A percentile compares a stretch with the other conserved stretches of the same genome.
phyloP scores from a whole-genome alignment of 1,140 invertebrate species.

The Caerostris darwini region DNA sequence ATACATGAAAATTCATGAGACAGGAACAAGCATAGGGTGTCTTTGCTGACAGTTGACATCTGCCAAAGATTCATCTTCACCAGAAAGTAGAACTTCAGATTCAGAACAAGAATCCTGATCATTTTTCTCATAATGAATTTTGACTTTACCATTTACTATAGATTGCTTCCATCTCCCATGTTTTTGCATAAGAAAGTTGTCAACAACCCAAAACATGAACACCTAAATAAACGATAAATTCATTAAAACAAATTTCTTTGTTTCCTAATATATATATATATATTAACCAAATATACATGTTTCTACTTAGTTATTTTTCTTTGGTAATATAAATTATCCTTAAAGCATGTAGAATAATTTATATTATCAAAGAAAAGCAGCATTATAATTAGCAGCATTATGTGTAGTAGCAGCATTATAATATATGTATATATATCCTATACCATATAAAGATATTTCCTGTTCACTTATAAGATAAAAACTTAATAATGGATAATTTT shows the following conservation, averaged over 20 bases:
- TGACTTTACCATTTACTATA: slow-evolving; percentile 81
- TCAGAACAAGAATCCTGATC: slow-evolving; percentile 83
- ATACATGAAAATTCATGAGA: slow-evolving; percentile 53
- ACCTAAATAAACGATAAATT: slow-evolving; percentile 84
- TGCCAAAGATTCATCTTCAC: slow-evolving; percentile 82
- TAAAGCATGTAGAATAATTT: too few relatives aligned
- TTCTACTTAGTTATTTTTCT: too few relatives aligned
- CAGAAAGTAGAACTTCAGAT: slow-evolving; percentile 83
- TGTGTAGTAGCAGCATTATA: too few relatives aligned
- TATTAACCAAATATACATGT: too few relatives aligned
- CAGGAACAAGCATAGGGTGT: slow-evolving; percentile 72
- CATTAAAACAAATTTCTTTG: neutral
- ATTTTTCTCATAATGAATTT: slow-evolving; percentile 83
- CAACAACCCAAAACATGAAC: slow-evolving; percentile 92
- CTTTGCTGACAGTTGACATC: slow-evolving; percentile 73
- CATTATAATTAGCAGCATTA: too few relatives aligned
- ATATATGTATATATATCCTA: too few relatives aligned
- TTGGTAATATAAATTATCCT: too few relatives aligned
- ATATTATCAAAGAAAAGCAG: too few relatives aligned
- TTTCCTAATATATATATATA: too few relatives aligned
- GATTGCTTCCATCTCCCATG: slow-evolving; percentile 80
- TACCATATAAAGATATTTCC: too few relatives aligned
- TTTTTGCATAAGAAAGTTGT: slow-evolving; percentile 89
- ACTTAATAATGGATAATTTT: too few relatives aligned
- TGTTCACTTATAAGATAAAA: too few relatives aligned